These are phyloP conservation scores for Circaetus gallicus DNA, from an alignment of 2,113 vertebrate species.

Conservation along the genomic window DNA sequence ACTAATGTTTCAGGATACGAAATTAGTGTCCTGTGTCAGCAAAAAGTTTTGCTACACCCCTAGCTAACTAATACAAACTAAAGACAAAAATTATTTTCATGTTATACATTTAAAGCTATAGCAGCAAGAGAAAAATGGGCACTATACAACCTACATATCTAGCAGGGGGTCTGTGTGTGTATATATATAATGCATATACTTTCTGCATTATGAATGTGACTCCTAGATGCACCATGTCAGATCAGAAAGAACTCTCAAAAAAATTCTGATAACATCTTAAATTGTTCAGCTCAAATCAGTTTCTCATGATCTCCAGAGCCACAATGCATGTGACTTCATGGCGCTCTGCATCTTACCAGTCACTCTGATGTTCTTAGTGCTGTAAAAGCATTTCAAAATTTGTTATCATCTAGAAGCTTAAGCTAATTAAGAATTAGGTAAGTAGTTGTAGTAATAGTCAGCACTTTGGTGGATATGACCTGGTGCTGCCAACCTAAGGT, in stretches of 20 bases:
- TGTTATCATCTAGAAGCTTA: neutral
- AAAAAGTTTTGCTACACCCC: neutral
- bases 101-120: neutral
- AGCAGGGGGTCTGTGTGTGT: rapidly evolving
- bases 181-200: neutral
- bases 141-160: neutral
- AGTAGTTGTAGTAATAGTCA: neutral
- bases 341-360: neutral
- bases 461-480: neutral
- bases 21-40: neutral
- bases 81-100: neutral
- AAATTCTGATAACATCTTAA: neutral
- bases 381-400: neutral
- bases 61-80: neutral
- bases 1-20: neutral
- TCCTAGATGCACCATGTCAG: neutral
- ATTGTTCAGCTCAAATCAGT: neutral
- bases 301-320: neutral
- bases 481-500: neutral
- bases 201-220: neutral
- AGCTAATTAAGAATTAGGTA: neutral
- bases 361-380: neutral
- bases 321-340: neutral
- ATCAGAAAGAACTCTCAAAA: neutral
- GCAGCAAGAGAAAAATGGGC: neutral